These are phyloP conservation scores for Dicentrarchus labrax DNA, from an alignment of 2,113 vertebrate species.

Conservation along the genomic window DNA sequence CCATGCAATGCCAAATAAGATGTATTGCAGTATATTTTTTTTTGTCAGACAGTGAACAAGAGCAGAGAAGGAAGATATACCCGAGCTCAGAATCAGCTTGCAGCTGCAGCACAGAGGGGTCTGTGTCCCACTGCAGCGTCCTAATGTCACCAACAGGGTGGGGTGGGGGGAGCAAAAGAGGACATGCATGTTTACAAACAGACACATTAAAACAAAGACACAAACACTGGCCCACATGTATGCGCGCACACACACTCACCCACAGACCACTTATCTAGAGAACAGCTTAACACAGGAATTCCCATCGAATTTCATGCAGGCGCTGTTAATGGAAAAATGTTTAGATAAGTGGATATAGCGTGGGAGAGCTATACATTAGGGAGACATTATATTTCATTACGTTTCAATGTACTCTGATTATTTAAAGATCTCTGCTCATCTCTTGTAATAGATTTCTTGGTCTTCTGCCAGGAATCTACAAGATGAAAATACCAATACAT, in stretches of 20 bases:
- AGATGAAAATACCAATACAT: not conserved
- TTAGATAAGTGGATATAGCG: conserved; percentile 18
- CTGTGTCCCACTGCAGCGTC: conserved; percentile 99
- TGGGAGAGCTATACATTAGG: conserved; percentile 28
- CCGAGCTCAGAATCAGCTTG: conserved; percentile 98
- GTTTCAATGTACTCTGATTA: not conserved
- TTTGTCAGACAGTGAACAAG: conserved; percentile 22
- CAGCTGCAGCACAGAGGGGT: conserved; percentile 99
- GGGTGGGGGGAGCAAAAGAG: conserved; percentile 83
- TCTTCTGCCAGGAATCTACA: conserved; percentile 19
- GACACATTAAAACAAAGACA: conserved; percentile 47
- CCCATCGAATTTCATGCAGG: conserved; percentile 47
- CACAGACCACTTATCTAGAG: conserved; percentile 41
- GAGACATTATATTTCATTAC: conserved; percentile 32
- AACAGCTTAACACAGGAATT: conserved; percentile 28
- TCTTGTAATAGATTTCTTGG: not conserved
- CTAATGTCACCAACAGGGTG: conserved; percentile 87
- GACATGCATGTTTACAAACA: conserved; percentile 86
- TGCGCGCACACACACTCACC: conserved; percentile 4
- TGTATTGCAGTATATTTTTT: not conserved
- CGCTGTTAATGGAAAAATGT: conserved; percentile 26
- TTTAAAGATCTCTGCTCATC: conserved; percentile 25
- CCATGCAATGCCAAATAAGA: conserved; percentile 29
- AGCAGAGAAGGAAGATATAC: conserved; percentile 87
- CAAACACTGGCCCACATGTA: not conserved